These are phyloP conservation scores for Arbacia lixula DNA, from an alignment of 53 echinoderm and acorn worm genomes.

Conservation along the genomic window DNA sequence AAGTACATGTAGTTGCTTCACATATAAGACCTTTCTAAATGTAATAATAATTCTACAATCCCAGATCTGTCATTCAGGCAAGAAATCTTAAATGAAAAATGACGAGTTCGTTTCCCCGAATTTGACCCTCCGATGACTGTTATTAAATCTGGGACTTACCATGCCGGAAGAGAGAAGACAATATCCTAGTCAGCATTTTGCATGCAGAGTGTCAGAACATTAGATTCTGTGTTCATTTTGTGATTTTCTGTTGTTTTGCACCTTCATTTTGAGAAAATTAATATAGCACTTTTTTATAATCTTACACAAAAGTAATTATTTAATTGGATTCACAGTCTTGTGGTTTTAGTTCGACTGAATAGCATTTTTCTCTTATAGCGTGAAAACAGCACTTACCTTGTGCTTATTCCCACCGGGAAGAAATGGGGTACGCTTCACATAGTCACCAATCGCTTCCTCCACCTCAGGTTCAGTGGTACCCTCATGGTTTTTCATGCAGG, in stretches of 20 bases:
- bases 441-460: constrained; percentile 35
- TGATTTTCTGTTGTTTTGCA: constrained; percentile 30
- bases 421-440: constrained; percentile 37
- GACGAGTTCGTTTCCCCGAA: constrained; percentile 12
- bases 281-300: constrained; percentile 21
- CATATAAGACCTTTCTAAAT: constrained; percentile 30
- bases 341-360: constrained; percentile 23
- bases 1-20: constrained; percentile 14
- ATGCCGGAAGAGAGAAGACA: constrained; percentile 27
- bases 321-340: constrained; percentile 22
- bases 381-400: constrained; percentile 44
- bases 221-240: constrained; percentile 27
- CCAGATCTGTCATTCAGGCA: constrained; percentile 27
- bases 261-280: constrained; percentile 15
- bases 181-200: constrained; percentile 18
- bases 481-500: constrained; percentile 41
- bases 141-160: constrained; percentile 20
- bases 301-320: constrained; percentile 30
- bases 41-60: constrained; percentile 11
- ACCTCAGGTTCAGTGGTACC: constrained; percentile 25
- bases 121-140: constrained; percentile 20
- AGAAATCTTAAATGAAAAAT: constrained; percentile 30
- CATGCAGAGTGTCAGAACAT: constrained; percentile 28
- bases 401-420: constrained; percentile 42
- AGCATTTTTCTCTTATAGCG: constrained; percentile 30